A percentile compares a stretch with the other conserved stretches of the same genome.
Conservation (phyloP, 2,113 vertebrate genomes). For the Lasiurus borealis region DNA sequence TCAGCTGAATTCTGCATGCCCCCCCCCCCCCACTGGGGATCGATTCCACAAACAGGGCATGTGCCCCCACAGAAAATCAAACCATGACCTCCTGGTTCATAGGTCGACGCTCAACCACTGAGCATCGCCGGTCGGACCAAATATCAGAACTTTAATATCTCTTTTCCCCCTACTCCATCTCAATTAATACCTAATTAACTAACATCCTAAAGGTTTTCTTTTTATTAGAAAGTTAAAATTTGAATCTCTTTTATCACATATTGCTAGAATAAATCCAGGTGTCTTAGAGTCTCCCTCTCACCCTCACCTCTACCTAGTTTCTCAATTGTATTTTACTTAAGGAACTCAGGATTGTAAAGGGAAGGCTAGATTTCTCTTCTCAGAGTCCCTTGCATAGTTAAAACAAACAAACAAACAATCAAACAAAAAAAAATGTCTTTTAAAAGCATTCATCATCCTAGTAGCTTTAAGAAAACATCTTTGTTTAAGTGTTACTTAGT, state of each 20-base stretch:
- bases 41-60: too few species aligned
- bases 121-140: not conserved
- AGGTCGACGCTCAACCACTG: too few species aligned
- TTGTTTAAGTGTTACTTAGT: constrained; percentile 23
- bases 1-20: too few species aligned
- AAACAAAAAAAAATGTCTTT: not conserved
- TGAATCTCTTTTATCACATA: constrained; percentile 34
- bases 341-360: not conserved
- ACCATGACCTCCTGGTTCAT: too few species aligned
- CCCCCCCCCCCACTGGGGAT: too few species aligned
- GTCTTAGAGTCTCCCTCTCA: not conserved
- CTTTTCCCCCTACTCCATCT: not conserved
- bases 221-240: not conserved
- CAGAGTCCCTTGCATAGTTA: not conserved
- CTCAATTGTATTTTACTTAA: not conserved
- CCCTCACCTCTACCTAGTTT: not conserved
- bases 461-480: not conserved
- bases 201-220: not conserved
- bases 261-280: not conserved
- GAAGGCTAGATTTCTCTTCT: constrained; percentile 29
- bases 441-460: not conserved
- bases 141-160: constrained; percentile 1
- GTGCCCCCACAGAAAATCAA: too few species aligned
- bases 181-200: not conserved
- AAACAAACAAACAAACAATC: not conserved